phyloP scores from a whole-genome alignment of 2,797 vertebrate species.

The Neosilurus hyrtlii region DNA sequence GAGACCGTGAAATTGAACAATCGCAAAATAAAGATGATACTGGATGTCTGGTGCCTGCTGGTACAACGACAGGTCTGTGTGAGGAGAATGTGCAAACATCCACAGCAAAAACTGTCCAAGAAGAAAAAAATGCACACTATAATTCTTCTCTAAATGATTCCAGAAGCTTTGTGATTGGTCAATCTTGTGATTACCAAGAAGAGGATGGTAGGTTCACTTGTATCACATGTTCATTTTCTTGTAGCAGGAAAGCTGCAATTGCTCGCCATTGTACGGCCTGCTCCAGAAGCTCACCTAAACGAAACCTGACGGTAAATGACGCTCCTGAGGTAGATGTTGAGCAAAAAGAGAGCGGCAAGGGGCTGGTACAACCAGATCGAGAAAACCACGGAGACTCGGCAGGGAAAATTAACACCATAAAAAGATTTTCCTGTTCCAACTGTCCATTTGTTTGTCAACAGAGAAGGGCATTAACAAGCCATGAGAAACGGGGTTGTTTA shows the following conservation, averaged over 20 bases:
- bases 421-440: conserved; percentile 75
- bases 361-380: neutral
- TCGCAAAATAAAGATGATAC: neutral
- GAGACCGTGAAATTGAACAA: conserved; percentile 24
- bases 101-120: neutral
- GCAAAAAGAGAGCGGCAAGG: conserved; percentile 1
- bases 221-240: conserved; percentile 78
- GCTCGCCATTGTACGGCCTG: conserved; percentile 75
- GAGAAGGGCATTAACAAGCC: conserved; percentile 77
- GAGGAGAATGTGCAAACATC: conserved; percentile 5
- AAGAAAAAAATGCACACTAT: neutral
- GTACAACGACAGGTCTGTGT: neutral
- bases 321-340: conserved; percentile 34
- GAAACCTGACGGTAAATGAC: conserved; percentile 17
- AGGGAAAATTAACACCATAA: conserved; percentile 47
- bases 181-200: conserved; percentile 43
- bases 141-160: neutral
- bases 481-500: conserved; percentile 79
- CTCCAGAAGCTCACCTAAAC: conserved; percentile 44
- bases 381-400: neutral
- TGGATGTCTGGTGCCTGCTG: neutral
- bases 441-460: conserved; percentile 85
- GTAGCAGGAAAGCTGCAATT: conserved; percentile 76
- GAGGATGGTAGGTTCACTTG: conserved; percentile 78
- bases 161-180: neutral